Conservation (phyloP, 2,888 invertebrate genomes). For the Synanthedon myopaeformis region DNA sequence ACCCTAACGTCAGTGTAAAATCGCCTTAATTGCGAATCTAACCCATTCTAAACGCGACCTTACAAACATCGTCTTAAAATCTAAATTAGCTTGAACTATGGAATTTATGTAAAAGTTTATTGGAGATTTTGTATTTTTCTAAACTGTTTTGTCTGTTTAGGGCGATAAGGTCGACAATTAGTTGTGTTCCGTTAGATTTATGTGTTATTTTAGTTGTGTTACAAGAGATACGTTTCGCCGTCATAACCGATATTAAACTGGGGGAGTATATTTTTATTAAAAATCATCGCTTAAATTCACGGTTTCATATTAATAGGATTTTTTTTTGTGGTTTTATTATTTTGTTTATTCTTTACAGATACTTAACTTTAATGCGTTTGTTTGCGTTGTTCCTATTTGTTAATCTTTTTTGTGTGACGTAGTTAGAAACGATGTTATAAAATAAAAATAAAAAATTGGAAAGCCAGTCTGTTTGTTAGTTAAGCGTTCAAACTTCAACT, state of each 20-base stretch:
- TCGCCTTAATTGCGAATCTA: conserved; percentile 15
- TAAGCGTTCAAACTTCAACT: too few relatives aligned
- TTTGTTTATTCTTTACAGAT: conserved; percentile 9
- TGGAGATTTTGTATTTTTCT: neutral
- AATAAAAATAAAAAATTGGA: too few relatives aligned
- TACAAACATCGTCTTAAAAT: neutral
- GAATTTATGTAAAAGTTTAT: neutral
- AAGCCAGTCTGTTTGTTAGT: too few relatives aligned
- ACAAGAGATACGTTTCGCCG: conserved; percentile 24
- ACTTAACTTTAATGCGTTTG: too few relatives aligned
- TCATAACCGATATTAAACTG: conserved; percentile 47
- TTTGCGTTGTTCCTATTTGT: too few relatives aligned
- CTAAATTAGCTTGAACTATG: neutral
- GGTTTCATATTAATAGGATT: conserved; percentile 23
- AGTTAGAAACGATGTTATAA: too few relatives aligned
- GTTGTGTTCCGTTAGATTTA: neutral
- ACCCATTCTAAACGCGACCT: conserved; percentile 5
- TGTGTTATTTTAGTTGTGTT: neutral
- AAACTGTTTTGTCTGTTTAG: conserved; percentile 6
- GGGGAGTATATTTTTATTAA: conserved; percentile 55
- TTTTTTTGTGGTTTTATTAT: conserved; percentile 24
- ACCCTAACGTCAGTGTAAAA: conserved; percentile 10
- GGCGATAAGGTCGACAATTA: neutral
- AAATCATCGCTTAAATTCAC: conserved; percentile 52
- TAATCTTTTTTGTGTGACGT: too few relatives aligned